Percentiles rank a stretch among this genome's conserved stretches.
Evolutionary conservation across 2,113 vertebrate genomes (phyloP).

Genomic region (Boleophthalmus pectinirostris): DNA sequence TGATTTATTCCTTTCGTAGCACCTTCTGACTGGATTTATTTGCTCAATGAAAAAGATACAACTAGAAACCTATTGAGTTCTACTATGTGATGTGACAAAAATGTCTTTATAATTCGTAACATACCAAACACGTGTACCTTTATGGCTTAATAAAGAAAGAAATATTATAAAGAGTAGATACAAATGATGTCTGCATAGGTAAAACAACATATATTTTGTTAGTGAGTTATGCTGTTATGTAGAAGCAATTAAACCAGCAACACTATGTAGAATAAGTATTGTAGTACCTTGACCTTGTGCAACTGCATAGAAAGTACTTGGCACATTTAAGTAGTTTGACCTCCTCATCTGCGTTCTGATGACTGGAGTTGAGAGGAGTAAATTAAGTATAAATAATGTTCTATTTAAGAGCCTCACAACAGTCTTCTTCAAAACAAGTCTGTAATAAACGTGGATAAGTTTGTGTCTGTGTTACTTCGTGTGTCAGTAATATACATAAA

Average conservation of each 20-base stretch:
- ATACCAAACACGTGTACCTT: no score
- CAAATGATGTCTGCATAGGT: no score
- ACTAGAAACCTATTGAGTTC: no score
- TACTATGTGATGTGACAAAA: no score
- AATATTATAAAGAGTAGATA: no score
- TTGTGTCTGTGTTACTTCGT: not conserved
- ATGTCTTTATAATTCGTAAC: no score
- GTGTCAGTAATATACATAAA: not conserved
- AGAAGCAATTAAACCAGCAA: not conserved
- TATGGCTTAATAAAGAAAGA: no score
- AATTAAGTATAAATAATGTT: conserved; percentile 6
- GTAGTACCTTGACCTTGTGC: not conserved
- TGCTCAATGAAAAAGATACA: no score
- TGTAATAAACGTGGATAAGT: not conserved
- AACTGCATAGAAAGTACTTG: not conserved
- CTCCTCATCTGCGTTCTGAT: not conserved
- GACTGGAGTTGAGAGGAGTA: not conserved
- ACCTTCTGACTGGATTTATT: no score
- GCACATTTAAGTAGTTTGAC: not conserved
- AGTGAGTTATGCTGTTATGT: not conserved
- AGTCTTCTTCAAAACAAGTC: conserved; percentile 2
- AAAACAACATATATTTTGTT: not conserved
- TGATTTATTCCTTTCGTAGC: no score
- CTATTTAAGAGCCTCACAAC: conserved; percentile 2
- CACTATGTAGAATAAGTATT: not conserved